Evolutionary conservation across 2,797 vertebrate species (phyloP), one percentile per base, ranked within the genome.

Genomic region (Muraenolepis orangiensis): DNA sequence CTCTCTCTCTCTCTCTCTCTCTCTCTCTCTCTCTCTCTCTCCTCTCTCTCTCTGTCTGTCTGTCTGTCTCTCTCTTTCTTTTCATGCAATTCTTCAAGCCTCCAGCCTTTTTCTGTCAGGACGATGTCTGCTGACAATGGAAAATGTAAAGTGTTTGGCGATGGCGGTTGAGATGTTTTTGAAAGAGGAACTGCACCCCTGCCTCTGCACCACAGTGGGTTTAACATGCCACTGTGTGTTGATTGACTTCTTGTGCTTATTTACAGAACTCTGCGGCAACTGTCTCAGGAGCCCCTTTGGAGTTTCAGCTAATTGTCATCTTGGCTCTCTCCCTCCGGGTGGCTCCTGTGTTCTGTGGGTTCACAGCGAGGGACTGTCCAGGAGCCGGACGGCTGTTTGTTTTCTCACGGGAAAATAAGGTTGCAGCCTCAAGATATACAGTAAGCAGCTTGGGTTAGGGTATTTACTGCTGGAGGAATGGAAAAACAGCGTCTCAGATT

Each of bases 181-280:
- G 73, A 42, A 84, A 84, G 72, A n/a, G 76, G 74, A 82, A 70
- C 77, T 79, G 74, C 40, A 72, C 76, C 80, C 78, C 85, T 76
- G 76, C 71, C 42, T 0, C 77, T 36, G 1, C 78, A 84, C 80
- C 80, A 20, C 81, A 83, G 80, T 78, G 73, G 26, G 40, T 70
- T 70, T 81, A 80, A 26, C 76, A 42, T 78, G 80, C 79, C 82
- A 80, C 80, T 57, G 81, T 74, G 81, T 74, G 85, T 81, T 90
- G 88, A 89, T 80, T 83, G 87, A 86, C 71, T 16, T 20, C n/a
- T 84, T 80, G 72, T 88, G 79, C 87, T 90, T 90, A 89, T 91
- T 90, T 89, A 89, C 46, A 71, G 84, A 79, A 87, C 10, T 74
- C 74, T 77, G 84, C 87, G 85, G 82, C 78, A 80, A 83, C 83